These are phyloP conservation scores for Tangara arthus DNA, from an alignment of 2,797 vertebrate species.

Conservation along the genomic window DNA sequence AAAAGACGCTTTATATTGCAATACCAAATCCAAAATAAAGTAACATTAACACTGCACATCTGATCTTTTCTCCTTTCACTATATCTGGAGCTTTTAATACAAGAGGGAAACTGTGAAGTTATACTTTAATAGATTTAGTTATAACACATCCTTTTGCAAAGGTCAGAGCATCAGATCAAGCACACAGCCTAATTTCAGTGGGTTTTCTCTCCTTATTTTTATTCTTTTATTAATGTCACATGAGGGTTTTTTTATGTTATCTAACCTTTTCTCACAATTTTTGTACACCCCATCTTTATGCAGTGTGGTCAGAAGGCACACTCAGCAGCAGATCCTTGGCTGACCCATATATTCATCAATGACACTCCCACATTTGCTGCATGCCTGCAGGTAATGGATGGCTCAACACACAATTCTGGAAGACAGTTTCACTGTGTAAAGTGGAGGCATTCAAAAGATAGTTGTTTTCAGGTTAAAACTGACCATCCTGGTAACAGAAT, in stretches of 20 bases:
- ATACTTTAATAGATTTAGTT: neutral
- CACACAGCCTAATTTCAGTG: neutral
- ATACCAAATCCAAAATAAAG: neutral
- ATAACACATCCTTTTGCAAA: neutral
- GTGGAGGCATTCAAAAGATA: neutral
- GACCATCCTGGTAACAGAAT: neutral
- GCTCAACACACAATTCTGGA: neutral
- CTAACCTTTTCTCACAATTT: neutral
- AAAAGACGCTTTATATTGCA: neutral
- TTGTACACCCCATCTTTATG: neutral
- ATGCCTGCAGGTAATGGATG: neutral
- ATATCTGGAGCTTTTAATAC: neutral
- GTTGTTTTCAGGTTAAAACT: neutral
- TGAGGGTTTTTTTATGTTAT: neutral
- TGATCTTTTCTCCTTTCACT: neutral
- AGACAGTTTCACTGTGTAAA: neutral
- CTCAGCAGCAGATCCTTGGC: neutral
- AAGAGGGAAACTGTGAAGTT: neutral
- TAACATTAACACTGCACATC: neutral
- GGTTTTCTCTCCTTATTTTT: neutral
- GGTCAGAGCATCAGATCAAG: neutral
- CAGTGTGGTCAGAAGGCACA: neutral
- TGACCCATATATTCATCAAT: neutral
- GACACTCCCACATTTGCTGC: neutral
- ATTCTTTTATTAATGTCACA: neutral